phyloP scores from a whole-genome alignment of 2,888 invertebrate species.

The Epirrita christyi region DNA sequence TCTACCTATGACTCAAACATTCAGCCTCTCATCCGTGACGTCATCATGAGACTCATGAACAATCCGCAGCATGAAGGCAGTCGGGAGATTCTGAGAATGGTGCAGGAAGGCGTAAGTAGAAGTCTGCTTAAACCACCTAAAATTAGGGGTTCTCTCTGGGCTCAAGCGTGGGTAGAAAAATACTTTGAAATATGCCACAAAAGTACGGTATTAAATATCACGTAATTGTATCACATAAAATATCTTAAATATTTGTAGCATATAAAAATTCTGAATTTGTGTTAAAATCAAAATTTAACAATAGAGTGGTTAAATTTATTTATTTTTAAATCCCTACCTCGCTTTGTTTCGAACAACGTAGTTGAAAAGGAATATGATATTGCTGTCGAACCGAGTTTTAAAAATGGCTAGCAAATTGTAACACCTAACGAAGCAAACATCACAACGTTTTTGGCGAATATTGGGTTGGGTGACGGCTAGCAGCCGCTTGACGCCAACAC shows the following conservation, averaged over 20 bases:
- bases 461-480: conserved; percentile 45
- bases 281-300: too few species aligned
- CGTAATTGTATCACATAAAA: too few species aligned
- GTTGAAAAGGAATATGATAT: conserved; percentile 30
- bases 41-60: conserved; percentile 89
- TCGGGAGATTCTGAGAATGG: conserved; percentile 88
- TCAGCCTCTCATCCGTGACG: conserved; percentile 89
- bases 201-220: too few species aligned
- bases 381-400: conserved; percentile 38
- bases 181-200: too few species aligned
- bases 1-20: conserved; percentile 92
- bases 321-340: not conserved
- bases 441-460: conserved; percentile 57
- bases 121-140: too few species aligned
- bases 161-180: too few species aligned
- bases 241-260: too few species aligned
- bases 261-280: too few species aligned
- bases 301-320: too few species aligned
- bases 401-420: conserved; percentile 50
- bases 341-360: conserved; percentile 9
- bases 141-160: too few species aligned
- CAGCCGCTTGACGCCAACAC: conserved; percentile 1
- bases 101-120: conserved; percentile 92
- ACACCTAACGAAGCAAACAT: conserved; percentile 72
- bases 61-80: conserved; percentile 90